A percentile compares a stretch with the other conserved stretches of the same genome.
Conservation (phyloP, 2,888 invertebrate species). For the Rhagium mordax region DNA sequence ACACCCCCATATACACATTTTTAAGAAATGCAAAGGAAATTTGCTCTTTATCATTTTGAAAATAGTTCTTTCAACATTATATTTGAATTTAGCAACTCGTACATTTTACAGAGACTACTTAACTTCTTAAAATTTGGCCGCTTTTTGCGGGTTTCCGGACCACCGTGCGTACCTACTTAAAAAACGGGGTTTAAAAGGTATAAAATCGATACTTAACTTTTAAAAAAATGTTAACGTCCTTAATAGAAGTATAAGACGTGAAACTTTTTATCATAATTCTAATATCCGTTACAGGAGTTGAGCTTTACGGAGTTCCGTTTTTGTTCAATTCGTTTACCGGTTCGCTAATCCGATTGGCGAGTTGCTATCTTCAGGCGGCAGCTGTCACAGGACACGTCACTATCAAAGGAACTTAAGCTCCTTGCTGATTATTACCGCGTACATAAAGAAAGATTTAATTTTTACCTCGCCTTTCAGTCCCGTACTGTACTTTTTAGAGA, state of each 20-base stretch:
- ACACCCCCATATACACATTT: too few species aligned
- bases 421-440: constrained; percentile 44
- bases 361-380: constrained; percentile 57
- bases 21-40: too few species aligned
- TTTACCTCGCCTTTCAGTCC: constrained; percentile 32
- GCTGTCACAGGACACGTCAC: constrained; percentile 52
- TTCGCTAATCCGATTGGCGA: constrained; percentile 60
- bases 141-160: too few species aligned
- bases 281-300: constrained; percentile 60
- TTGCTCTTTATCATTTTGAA: too few species aligned
- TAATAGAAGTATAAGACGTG: constrained; percentile 17
- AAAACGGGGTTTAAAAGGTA: neutral
- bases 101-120: too few species aligned
- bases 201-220: constrained; percentile 3
- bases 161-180: too few species aligned
- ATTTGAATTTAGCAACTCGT: too few species aligned
- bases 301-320: constrained; percentile 59
- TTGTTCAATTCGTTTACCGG: constrained; percentile 61
- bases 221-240: constrained; percentile 9
- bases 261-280: constrained; percentile 50
- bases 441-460: constrained; percentile 43
- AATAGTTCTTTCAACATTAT: too few species aligned
- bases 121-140: too few species aligned
- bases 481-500: constrained; percentile 10
- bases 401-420: constrained; percentile 42